phyloP scores from a whole-genome alignment of 2,113 vertebrate species.

The Neogobius melanostomus region DNA sequence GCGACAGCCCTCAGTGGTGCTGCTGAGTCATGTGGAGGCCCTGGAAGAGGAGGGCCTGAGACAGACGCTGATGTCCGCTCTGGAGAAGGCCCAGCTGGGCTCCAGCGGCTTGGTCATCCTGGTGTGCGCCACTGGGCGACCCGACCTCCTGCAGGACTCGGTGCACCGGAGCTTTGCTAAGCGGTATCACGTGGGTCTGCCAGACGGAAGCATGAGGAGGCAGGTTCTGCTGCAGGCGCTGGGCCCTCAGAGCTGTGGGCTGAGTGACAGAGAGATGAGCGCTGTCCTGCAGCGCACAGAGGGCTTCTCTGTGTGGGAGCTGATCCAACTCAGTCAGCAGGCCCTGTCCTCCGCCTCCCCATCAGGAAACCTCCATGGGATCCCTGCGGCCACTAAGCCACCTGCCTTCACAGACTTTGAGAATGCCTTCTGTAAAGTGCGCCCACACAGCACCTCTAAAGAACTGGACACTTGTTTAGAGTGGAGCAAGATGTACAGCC shows the following conservation, averaged over 20 bases:
- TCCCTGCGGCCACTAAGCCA: constrained; percentile 77
- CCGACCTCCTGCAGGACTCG: constrained; percentile 87
- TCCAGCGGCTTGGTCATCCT: constrained; percentile 79
- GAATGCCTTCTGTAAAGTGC: constrained; percentile 89
- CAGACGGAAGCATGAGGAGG: constrained; percentile 80
- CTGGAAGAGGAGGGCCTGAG: constrained; percentile 82
- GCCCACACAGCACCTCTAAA: constrained; percentile 83
- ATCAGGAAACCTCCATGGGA: constrained; percentile 58
- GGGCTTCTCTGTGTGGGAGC: constrained; percentile 86
- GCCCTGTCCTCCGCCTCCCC: constrained; percentile 76
- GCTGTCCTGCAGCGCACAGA: constrained; percentile 87
- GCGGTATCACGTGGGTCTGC: constrained; percentile 85
- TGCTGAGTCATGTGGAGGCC: constrained; percentile 88
- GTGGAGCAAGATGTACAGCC: constrained; percentile 93
- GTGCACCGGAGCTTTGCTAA: constrained; percentile 87
- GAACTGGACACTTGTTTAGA: constrained; percentile 90
- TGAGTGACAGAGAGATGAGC: constrained; percentile 86
- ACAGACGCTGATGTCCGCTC: constrained; percentile 81
- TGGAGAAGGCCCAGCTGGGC: constrained; percentile 84
- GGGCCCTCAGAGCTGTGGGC: constrained; percentile 82
- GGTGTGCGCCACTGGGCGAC: constrained; percentile 86
- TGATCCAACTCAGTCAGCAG: constrained; percentile 90
- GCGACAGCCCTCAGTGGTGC: constrained; percentile 84
- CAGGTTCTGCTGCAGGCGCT: constrained; percentile 88
- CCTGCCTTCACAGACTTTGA: constrained; percentile 90